Evolutionary conservation across 1,140 invertebrate genomes (phyloP).

Genomic region (Pinna nobilis): DNA sequence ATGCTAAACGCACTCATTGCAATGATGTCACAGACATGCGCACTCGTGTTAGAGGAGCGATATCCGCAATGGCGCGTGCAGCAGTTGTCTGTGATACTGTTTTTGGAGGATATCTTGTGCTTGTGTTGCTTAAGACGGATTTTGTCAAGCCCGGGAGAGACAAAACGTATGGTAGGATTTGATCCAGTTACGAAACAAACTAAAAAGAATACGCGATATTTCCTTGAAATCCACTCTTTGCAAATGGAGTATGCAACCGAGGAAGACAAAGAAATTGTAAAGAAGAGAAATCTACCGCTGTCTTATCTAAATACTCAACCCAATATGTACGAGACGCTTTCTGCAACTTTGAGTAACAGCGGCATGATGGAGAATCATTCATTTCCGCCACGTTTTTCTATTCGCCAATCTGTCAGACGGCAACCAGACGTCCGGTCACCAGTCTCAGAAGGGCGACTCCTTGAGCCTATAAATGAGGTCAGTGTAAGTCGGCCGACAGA

Average conservation of each 20-base stretch:
- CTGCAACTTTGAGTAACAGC: too few relatives aligned
- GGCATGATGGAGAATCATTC: too few relatives aligned
- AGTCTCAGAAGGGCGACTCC: too few relatives aligned
- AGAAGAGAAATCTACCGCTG: slow-evolving; percentile 23
- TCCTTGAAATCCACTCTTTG: slow-evolving; percentile 37
- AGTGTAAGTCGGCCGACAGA: too few relatives aligned
- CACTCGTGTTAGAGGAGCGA: slow-evolving; percentile 46
- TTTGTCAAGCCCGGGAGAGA: slow-evolving; percentile 16
- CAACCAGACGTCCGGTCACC: too few relatives aligned
- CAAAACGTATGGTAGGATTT: slow-evolving; percentile 22
- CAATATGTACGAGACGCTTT: not conserved
- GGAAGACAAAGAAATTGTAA: slow-evolving; percentile 27
- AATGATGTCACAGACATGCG: slow-evolving; percentile 65
- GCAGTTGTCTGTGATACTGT: slow-evolving; percentile 53
- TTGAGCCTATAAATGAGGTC: too few relatives aligned
- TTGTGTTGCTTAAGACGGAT: slow-evolving; percentile 21
- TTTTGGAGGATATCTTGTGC: slow-evolving; percentile 58
- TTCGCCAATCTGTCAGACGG: too few relatives aligned
- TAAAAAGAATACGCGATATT: slow-evolving; percentile 21
- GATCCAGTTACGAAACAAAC: slow-evolving; percentile 38
- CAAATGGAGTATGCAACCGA: slow-evolving; percentile 37
- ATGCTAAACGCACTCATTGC: slow-evolving; percentile 63
- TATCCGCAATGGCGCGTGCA: slow-evolving; percentile 60
- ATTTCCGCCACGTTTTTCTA: too few relatives aligned
- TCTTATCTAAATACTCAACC: not conserved